Evolutionary conservation across 2,797 vertebrate species (phyloP).

Genomic region (Fundulus diaphanus): DNA sequence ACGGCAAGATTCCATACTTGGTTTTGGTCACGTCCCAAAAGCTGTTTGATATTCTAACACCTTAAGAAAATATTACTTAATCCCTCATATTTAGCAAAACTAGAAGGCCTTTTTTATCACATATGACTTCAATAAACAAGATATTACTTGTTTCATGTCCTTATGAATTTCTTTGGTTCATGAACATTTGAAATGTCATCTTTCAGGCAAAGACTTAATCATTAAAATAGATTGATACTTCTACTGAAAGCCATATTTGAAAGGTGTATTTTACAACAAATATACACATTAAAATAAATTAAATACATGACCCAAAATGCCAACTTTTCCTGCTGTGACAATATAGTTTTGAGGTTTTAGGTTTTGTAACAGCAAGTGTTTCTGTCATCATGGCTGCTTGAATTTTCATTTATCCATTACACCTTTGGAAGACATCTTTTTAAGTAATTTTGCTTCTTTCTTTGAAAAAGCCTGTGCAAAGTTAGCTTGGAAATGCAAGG

Average conservation of each 20-base stretch:
- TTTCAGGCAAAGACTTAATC: no score
- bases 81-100: background rate
- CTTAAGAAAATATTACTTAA: background rate
- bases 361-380: background rate
- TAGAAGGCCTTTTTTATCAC: background rate
- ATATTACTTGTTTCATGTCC: background rate
- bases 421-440: slow-evolving; percentile 5
- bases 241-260: background rate
- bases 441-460: background rate
- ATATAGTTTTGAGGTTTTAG: background rate
- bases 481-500: background rate
- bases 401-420: background rate
- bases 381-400: slow-evolving; percentile 5
- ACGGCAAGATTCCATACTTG: no score
- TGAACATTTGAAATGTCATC: background rate
- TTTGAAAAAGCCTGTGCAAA: slow-evolving; percentile 2
- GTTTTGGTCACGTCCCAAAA: no score
- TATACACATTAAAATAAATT: background rate
- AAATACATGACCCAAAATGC: background rate
- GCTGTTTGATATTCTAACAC: background rate
- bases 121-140: background rate
- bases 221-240: background rate
- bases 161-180: background rate
- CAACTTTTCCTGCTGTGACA: slow-evolving; percentile 1
- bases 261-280: background rate